phyloP scores from a whole-genome alignment of 2,797 vertebrate species.

The Lutjanus campechanus region DNA sequence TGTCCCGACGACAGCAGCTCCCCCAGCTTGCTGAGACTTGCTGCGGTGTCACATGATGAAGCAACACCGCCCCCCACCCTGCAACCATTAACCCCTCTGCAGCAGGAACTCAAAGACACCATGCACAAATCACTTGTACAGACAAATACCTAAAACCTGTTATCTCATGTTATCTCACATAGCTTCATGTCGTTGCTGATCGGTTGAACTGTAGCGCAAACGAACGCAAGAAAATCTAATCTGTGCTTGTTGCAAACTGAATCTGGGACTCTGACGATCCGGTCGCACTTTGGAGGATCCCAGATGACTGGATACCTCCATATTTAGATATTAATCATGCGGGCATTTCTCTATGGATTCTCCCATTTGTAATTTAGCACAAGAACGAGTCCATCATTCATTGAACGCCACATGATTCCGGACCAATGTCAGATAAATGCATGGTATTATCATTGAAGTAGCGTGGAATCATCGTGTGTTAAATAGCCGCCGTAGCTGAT shows the following conservation, averaged over 20 bases:
- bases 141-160: constrained; percentile 45
- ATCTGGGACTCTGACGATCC: constrained; percentile 1
- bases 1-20: constrained; percentile 19
- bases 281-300: constrained; percentile 8
- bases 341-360: neutral
- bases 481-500: no score
- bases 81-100: neutral
- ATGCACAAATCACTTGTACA: constrained; percentile 24
- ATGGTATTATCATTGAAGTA: no score
- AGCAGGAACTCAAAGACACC: constrained; percentile 19
- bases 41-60: constrained; percentile 53
- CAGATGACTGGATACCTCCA: neutral
- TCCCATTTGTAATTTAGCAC: neutral
- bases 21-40: constrained; percentile 56
- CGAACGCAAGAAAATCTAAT: neutral
- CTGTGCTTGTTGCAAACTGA: constrained; percentile 2
- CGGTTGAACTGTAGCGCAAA: neutral
- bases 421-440: neutral
- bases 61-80: constrained; percentile 3
- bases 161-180: constrained; percentile 32
- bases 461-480: no score
- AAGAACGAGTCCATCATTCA: neutral
- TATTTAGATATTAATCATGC: neutral
- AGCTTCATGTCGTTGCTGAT: constrained; percentile 19
- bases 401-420: neutral